Evolutionary conservation across 2,797 vertebrate genomes (phyloP).

Genomic region (Austrolebias charrua): DNA sequence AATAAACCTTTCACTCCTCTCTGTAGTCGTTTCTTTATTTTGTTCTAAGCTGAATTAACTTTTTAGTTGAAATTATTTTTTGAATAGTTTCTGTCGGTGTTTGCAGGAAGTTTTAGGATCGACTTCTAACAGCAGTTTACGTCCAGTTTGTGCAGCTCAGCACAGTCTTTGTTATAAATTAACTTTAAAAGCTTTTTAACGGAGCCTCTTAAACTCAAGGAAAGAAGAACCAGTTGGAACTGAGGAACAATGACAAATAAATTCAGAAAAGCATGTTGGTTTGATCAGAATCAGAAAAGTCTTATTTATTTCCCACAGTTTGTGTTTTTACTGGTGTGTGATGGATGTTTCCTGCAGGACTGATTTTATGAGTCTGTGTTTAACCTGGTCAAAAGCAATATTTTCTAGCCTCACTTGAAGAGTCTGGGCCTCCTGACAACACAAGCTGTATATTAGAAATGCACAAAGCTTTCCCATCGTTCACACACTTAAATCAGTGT

Average conservation of each 20-base stretch:
- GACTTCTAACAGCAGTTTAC: conserved; percentile 23
- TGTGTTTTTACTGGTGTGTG: conserved; percentile 53
- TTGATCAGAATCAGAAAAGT: conserved; percentile 1
- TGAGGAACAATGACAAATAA: conserved; percentile 14
- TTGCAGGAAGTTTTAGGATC: conserved; percentile 34
- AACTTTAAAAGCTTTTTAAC: conserved; percentile 19
- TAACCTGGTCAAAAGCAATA: conserved; percentile 52
- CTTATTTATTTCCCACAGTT: conserved; percentile 56
- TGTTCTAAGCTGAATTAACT: conserved; percentile 24
- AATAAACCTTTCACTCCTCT: conserved; percentile 39
- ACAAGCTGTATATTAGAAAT: conserved; percentile 36
- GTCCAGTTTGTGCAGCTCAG: conserved; percentile 26
- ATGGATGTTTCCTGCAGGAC: conserved; percentile 54
- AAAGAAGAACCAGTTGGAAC: conserved; percentile 27
- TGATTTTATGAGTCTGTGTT: conserved; percentile 59
- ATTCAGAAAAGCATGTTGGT: conserved; percentile 24
- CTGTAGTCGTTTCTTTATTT: conserved; percentile 43
- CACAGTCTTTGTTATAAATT: conserved; percentile 12
- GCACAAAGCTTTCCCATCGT: conserved; percentile 23
- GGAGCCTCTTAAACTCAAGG: conserved; percentile 16
- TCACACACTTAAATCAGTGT: conserved; percentile 47
- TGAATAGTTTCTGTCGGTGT: conserved; percentile 17
- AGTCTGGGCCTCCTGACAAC: conserved; percentile 36
- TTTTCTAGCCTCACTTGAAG: conserved; percentile 27
- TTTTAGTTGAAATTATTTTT: conserved; percentile 19